Evolutionary conservation across 2,797 vertebrate species (phyloP), one percentile per base, ranked within the genome.

Genomic region (Clarias pachynema): DNA sequence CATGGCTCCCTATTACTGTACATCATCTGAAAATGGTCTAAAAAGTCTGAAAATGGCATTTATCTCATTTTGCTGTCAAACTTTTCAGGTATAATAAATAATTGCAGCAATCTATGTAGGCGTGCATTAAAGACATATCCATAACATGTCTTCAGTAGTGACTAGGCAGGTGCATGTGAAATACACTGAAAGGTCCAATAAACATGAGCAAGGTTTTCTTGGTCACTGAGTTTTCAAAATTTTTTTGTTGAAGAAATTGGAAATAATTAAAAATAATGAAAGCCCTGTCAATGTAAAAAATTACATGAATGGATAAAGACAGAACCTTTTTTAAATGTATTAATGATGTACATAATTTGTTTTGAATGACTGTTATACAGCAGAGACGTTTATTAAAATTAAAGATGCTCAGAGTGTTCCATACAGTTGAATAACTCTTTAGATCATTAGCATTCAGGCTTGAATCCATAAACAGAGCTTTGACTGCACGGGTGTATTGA

Each of bases 401-500:
- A 5, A 79, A 24, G 24, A 8, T 24, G 31, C 37, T 31, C 57
- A 60, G 22, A 63, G 44, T 56, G 26, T 53, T 44, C 3, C 40
- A 15, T 44, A 69, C 29, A 70, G 8, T 29, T 65, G 56, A 40
- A 72, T 29, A 56, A 14, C 24, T 83, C 7, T 40, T 82, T 31
- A 31, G 44, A 59, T 79, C 53, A 86, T 74, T 83, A 63, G 34
- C 74, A 62, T 69, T 49, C 44, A 81, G 63, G 29, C 62, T 84
- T 70, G 10, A 69, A 60, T 66, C 29, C 80, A 56, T 53, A 75
- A 44, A 69, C 63, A 81, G 20, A 53, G 18, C 74, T 70, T 56
- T 79, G 73, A 37, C 59, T 86, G 59, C 77, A 78, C 24, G 91
- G 88, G 91, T 90, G 91, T 91, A 92, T 89, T 91, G 89, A 93